phyloP scores from a whole-genome alignment of 2,888 invertebrate species.

The Volucella inflata region DNA sequence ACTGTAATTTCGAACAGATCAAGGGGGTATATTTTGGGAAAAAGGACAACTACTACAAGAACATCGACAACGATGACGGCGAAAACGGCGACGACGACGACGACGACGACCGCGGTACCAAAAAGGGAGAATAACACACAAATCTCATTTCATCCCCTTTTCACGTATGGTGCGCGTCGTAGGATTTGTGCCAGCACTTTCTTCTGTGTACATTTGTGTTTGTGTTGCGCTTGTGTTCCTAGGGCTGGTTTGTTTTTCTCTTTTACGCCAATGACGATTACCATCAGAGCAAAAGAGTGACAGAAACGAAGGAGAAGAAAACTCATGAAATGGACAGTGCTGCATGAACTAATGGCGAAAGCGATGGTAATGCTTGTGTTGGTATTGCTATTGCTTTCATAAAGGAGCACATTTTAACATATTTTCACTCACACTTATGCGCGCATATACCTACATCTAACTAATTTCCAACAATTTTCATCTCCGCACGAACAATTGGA shows the following conservation, averaged over 20 bases:
- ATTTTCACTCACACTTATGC: slow-evolving; percentile 35
- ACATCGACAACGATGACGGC: slow-evolving; percentile 6
- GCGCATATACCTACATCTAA: slow-evolving; percentile 57
- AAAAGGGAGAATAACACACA: slow-evolving; percentile 63
- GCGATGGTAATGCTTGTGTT: slow-evolving; percentile 4
- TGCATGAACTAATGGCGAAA: slow-evolving; percentile 1
- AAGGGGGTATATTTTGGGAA: slow-evolving; percentile 39
- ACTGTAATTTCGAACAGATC: slow-evolving; percentile 51
- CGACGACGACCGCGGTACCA: slow-evolving; percentile 37
- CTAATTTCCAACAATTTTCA: slow-evolving; percentile 38
- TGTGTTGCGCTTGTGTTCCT: slow-evolving; percentile 14
- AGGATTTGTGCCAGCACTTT: too few relatives aligned
- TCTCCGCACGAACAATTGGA: background rate
- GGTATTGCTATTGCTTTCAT: slow-evolving; percentile 65
- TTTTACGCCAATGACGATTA: slow-evolving; percentile 34
- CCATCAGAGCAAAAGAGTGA: slow-evolving; percentile 24
- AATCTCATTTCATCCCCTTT: slow-evolving; percentile 72
- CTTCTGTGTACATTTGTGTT: slow-evolving; percentile 14
- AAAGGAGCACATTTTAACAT: slow-evolving; percentile 72
- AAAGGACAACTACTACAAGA: slow-evolving; percentile 49
- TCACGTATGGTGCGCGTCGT: slow-evolving; percentile 5
- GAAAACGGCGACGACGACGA: slow-evolving; percentile 37
- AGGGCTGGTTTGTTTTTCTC: slow-evolving; percentile 5
- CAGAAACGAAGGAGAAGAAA: slow-evolving; percentile 31
- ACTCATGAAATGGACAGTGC: slow-evolving; percentile 44